phyloP scores from a whole-genome alignment of 92 coral and sea anemone species.

The Siderastrea radians region DNA sequence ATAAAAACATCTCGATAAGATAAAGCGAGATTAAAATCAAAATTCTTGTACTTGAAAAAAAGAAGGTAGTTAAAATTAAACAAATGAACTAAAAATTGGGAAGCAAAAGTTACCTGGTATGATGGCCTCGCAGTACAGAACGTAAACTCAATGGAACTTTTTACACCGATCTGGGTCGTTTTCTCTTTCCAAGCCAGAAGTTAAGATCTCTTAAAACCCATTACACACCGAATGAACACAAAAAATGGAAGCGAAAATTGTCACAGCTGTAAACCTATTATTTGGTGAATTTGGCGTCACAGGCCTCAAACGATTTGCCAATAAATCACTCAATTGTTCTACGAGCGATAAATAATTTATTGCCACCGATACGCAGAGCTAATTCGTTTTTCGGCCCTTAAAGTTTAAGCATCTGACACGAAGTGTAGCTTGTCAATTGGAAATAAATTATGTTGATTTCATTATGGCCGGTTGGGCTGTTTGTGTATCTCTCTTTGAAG shows the following conservation, averaged over 20 bases:
- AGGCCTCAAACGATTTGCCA: conserved; percentile 72
- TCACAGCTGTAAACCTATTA: conserved; percentile 94
- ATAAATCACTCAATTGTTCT: conserved; percentile 94
- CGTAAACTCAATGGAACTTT: conserved; percentile 44
- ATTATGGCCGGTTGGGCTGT: conserved; percentile 74
- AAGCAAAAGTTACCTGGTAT: conserved; percentile 39
- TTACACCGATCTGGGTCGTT: conserved; percentile 86
- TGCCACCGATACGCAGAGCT: conserved; percentile 58
- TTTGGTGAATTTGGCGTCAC: conserved; percentile 79
- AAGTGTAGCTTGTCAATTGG: conserved; percentile 68
- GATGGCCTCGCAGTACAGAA: conserved; percentile 20
- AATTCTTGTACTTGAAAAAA: conserved; percentile 48
- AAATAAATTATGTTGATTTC: conserved; percentile 81
- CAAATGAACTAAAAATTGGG: conserved; percentile 5
- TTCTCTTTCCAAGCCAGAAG: conserved; percentile 78
- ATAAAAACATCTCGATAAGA: conserved; percentile 37
- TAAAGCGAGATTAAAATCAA: conserved; percentile 42
- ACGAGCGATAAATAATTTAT: conserved; percentile 69
- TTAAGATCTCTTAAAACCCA: conserved; percentile 96
- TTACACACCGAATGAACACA: conserved; percentile 96
- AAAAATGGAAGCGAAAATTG: conserved; percentile 90
- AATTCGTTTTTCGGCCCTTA: conserved; percentile 74
- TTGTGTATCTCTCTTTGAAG: conserved; percentile 87
- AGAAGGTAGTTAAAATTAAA: conserved; percentile 7
- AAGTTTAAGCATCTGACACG: conserved; percentile 67